These are phyloP conservation scores for Neopipo cinnamomea DNA, from an alignment of 2,113 vertebrate species.

Conservation along the genomic window DNA sequence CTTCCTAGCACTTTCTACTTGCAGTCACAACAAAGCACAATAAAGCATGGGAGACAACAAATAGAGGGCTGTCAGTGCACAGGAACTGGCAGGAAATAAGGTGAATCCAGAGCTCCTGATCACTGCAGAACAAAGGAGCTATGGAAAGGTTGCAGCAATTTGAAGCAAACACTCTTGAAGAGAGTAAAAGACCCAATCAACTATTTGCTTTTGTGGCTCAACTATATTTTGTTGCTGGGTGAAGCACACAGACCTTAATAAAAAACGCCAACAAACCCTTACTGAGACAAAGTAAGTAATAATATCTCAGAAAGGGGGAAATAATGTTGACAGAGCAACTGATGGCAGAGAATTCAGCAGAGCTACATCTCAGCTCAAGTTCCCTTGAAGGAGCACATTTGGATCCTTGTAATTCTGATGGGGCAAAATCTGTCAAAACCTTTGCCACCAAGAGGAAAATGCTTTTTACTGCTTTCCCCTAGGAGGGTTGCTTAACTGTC, in stretches of 20 bases:
- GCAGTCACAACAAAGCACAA: background rate
- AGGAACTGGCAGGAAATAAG: background rate
- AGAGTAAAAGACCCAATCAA: background rate
- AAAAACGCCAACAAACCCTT: background rate
- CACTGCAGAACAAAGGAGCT: background rate
- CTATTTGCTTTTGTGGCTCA: background rate
- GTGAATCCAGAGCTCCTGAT: background rate
- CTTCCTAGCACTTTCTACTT: background rate
- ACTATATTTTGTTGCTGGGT: background rate
- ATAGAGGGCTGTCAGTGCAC: background rate
- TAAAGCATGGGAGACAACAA: background rate
- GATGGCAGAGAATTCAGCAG: background rate
- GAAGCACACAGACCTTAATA: background rate
- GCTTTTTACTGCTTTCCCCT: background rate
- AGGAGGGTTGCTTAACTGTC: background rate
- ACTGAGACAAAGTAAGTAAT: background rate
- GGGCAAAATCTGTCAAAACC: background rate
- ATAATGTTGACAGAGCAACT: background rate
- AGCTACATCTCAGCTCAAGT: background rate
- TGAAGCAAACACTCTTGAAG: background rate
- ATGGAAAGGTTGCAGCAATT: background rate
- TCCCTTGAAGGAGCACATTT: background rate
- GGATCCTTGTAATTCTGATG: background rate
- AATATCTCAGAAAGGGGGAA: background rate
- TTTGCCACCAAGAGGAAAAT: background rate